phyloP scores from a whole-genome alignment of 2,888 invertebrate species.

The Empis livida region DNA sequence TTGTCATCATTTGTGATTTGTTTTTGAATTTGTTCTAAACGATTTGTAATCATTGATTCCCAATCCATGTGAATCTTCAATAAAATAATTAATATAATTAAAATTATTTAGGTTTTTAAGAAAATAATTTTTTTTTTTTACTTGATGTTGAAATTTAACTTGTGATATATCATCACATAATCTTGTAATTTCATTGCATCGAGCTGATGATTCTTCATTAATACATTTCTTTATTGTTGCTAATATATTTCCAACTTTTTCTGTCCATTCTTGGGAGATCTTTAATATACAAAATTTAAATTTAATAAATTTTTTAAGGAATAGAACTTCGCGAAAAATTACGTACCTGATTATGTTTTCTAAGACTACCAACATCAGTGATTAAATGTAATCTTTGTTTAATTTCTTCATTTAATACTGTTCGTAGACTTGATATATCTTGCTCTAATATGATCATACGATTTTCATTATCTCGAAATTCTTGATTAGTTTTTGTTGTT shows the following conservation, averaged over 20 bases:
- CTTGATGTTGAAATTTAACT: constrained; percentile 7
- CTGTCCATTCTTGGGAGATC: constrained; percentile 31
- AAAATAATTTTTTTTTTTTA: too few relatives aligned
- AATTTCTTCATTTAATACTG: constrained; percentile 34
- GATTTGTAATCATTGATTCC: background rate
- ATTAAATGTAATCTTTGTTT: constrained; percentile 32
- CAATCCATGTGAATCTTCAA: too few relatives aligned
- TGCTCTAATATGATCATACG: constrained; percentile 26
- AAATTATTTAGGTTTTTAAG: too few relatives aligned
- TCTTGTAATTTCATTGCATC: constrained; percentile 40
- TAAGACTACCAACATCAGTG: constrained; percentile 31
- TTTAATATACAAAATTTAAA: background rate
- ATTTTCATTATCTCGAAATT: constrained; percentile 16
- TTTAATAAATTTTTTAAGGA: background rate
- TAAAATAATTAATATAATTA: too few relatives aligned
- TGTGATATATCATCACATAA: constrained; percentile 42
- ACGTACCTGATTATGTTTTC: constrained; percentile 30
- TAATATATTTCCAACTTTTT: constrained; percentile 27
- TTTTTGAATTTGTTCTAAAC: background rate
- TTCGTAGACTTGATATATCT: constrained; percentile 22
- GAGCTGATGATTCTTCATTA: constrained; percentile 40
- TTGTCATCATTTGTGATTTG: background rate
- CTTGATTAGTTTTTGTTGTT: constrained; percentile 19
- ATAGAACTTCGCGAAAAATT: background rate
- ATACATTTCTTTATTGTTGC: constrained; percentile 38